Conservation (phyloP, 92 coral and sea anemone genomes). For the Bergia puertoricense region DNA sequence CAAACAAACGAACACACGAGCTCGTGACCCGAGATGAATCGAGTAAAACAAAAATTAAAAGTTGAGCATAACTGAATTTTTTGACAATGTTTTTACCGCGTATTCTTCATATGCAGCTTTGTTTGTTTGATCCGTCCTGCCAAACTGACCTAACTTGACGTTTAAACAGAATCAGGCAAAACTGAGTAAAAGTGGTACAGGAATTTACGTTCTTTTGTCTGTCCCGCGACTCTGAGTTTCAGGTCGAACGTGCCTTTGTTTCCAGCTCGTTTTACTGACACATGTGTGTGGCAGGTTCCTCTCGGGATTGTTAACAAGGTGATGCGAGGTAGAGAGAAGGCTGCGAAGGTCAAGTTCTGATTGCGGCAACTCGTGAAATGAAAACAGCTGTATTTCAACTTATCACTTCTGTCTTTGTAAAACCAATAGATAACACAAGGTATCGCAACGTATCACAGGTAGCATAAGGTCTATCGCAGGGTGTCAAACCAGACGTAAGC, state of each 20-base stretch:
- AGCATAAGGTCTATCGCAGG: too few species aligned
- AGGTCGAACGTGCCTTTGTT: background rate
- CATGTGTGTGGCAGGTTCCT: background rate
- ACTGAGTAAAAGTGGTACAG: background rate
- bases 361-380: background rate
- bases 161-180: too few species aligned
- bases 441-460: too few species aligned
- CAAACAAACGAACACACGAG: background rate
- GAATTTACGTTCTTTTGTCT: background rate
- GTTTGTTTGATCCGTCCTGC: background rate
- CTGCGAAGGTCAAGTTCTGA: background rate
- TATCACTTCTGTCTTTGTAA: background rate
- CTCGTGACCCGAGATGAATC: background rate
- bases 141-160: background rate
- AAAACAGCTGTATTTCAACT: background rate
- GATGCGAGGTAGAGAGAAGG: background rate
- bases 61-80: background rate
- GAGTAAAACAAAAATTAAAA: background rate
- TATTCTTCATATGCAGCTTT: background rate
- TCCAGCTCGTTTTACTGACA: background rate
- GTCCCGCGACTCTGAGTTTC: background rate
- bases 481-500: too few species aligned
- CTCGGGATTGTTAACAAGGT: background rate
- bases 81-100: background rate
- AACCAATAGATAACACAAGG: too few species aligned